Evolutionary conservation across 2,797 vertebrate genomes (phyloP).

Genomic region (Echeneis naucrates): DNA sequence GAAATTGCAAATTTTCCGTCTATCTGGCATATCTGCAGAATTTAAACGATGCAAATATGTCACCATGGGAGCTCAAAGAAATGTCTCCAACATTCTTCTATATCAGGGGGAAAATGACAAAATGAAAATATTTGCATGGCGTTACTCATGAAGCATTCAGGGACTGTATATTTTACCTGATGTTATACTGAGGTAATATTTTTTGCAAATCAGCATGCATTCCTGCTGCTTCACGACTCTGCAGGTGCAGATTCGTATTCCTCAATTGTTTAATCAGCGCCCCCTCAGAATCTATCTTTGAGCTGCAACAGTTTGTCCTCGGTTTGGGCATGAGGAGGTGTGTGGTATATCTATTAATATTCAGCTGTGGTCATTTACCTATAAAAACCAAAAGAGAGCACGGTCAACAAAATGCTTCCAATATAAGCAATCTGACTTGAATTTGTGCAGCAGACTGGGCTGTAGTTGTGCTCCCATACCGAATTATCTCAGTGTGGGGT

Average conservation of each 20-base stretch:
- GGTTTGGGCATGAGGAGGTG: neutral
- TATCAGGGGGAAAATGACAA: too few species aligned
- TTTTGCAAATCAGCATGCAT: neutral
- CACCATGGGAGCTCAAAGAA: too few species aligned
- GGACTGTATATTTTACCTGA: neutral
- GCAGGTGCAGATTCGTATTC: neutral
- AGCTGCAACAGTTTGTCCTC: neutral
- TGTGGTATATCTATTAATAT: neutral
- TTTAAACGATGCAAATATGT: neutral
- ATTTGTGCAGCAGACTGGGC: constrained; percentile 1
- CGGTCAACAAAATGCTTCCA: constrained; percentile 17
- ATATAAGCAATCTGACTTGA: constrained; percentile 12
- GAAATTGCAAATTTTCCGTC: too few species aligned
- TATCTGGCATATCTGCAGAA: neutral
- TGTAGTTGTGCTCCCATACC: constrained; percentile 2
- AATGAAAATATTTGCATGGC: neutral
- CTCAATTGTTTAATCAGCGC: too few species aligned
- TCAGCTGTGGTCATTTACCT: constrained; percentile 9
- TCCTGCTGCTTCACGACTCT: neutral
- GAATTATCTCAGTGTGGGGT: constrained; percentile 27
- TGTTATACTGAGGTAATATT: neutral
- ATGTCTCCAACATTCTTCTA: too few species aligned
- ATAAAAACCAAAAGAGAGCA: neutral
- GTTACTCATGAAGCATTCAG: neutral
- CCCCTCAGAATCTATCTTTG: neutral